A percentile compares a stretch with the other conserved stretches of the same genome.
phyloP scores from a whole-genome alignment of 2,113 vertebrate genomes.

The Phrynosoma platyrhinos region DNA sequence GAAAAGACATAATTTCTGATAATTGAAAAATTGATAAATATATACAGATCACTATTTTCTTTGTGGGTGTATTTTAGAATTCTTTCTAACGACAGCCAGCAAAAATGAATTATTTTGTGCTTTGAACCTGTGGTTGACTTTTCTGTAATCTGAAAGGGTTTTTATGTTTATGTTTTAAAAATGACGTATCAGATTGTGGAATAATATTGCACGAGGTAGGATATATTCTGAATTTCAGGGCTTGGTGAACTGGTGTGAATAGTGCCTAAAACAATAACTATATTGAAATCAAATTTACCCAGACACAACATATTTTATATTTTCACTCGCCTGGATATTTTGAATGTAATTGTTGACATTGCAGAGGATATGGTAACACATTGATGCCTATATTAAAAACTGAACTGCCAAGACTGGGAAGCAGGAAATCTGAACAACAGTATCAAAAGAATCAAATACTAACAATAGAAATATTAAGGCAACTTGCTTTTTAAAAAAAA shows the following conservation, averaged over 20 bases:
- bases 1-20: not conserved
- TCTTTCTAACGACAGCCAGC: too few relatives aligned
- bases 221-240: not conserved
- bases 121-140: not conserved
- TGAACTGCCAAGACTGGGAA: not conserved
- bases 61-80: not conserved
- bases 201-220: not conserved
- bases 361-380: not conserved
- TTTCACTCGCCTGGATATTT: not conserved
- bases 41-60: not conserved
- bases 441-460: not conserved
- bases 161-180: not conserved
- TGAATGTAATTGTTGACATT: not conserved
- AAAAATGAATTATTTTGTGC: not conserved
- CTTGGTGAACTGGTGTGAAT: not conserved
- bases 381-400: not conserved
- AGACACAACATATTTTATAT: not conserved
- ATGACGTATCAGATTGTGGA: not conserved
- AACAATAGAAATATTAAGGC: not conserved
- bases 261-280: not conserved
- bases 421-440: not conserved
- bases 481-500: not conserved
- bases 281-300: not conserved
- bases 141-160: not conserved
- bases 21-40: not conserved